Conservation (phyloP, 2,113 vertebrate genomes). For the Triplophysa dalaica region DNA sequence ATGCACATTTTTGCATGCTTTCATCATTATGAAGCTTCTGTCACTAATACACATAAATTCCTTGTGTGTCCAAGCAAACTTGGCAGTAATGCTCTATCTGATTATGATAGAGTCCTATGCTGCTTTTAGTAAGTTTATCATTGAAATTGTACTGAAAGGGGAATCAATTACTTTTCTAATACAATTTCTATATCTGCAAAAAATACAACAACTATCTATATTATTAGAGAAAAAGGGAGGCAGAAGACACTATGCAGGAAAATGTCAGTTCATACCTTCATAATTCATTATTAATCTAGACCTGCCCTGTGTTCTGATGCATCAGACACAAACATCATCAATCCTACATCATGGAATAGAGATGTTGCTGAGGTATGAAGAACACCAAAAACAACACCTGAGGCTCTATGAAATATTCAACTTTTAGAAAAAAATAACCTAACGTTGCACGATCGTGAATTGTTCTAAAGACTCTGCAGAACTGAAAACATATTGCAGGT, state of each 20-base stretch:
- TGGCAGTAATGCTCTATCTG: too few species aligned
- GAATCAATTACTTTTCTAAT: too few species aligned
- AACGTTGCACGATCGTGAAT: not conserved
- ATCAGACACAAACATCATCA: not conserved
- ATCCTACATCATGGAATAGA: constrained; percentile 11
- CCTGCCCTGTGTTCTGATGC: not conserved
- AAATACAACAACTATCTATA: too few species aligned
- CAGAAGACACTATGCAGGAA: not conserved
- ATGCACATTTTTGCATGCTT: not conserved
- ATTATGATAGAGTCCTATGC: too few species aligned
- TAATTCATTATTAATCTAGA: not conserved
- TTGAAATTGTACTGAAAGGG: too few species aligned
- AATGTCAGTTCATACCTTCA: not conserved
- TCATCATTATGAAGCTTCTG: too few species aligned
- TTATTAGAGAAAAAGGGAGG: not conserved
- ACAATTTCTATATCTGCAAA: too few species aligned
- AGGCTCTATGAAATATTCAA: not conserved
- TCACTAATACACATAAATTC: too few species aligned
- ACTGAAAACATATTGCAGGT: not conserved
- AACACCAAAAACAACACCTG: not conserved
- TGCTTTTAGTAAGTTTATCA: too few species aligned
- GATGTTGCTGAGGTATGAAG: not conserved
- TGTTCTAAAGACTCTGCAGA: too few species aligned
- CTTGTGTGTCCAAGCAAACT: too few species aligned
- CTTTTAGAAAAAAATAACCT: too few species aligned